Base-by-base conservation (phyloP, 2,113 vertebrate genomes). In the Aldabrachelys gigantea region DNA sequence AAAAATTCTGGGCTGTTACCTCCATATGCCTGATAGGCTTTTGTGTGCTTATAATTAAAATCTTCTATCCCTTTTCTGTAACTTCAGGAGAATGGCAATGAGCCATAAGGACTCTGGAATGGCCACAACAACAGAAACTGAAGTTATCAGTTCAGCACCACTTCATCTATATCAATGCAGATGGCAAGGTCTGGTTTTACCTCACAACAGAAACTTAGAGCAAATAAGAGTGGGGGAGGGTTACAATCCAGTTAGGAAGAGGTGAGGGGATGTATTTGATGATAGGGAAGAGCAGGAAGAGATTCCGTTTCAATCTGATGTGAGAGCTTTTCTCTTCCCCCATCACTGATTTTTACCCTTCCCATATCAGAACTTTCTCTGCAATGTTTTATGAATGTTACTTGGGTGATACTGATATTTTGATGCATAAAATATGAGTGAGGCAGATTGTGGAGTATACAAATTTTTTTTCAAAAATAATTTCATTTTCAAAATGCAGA, bases 51-150 rank as follows among this genome's bases (percentile, higher is more conserved):
- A 0, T 96, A 97, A 97, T 97, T 97, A 97, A 97, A 97, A 96
- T 92, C 19, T 82, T 94, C 95, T 95, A 95, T 97, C 95, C 96
- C 95, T 97, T 95, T 91, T 65, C 82, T 82, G 92, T 88, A 87
- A 96, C 91, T 96, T 97, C 95, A 94, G 95, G 94, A 97, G 97
- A 97, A 97, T 97, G 92, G 93, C 94, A 97, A 97, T 97, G 97
- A 97, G 97, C 95, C 95, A 96, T 80, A 91, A 93, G 84, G 94
- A 83, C 89, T 91, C 90, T 92, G 82, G 92, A 95, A 97, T 92
- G 84, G 84, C 72, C 79, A 89, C 91, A 95, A 93, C 92, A 84
- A 89, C 84, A 90, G 92, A 96, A 83, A 76, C 62, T 95, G 85
- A 95, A 89, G 85, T 89, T 97, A 92, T 93, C 81, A 88, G 89